phyloP scores from a whole-genome alignment of 1,140 invertebrate species.

The Leptestheria dahalacensis region DNA sequence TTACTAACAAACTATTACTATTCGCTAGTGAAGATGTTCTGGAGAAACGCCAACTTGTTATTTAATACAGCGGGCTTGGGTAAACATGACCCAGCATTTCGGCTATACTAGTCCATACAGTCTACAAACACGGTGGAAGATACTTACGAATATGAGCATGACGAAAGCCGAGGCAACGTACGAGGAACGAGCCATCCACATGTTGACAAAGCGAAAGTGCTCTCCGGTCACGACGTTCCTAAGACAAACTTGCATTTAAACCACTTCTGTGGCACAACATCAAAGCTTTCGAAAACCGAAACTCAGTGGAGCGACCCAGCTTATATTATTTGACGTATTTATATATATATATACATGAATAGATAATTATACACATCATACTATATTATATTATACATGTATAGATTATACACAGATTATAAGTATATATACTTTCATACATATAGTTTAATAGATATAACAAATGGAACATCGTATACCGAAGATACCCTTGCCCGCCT shows the following conservation, averaged over 20 bases:
- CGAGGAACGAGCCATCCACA: constrained; percentile 83
- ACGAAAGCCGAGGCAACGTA: constrained; percentile 90
- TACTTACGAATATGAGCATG: constrained; percentile 97
- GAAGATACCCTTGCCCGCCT: constrained; percentile 86
- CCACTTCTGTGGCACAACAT: neutral
- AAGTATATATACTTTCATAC: too few species aligned
- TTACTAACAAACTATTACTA: too few species aligned
- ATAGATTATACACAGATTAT: too few species aligned
- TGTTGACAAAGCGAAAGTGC: constrained; percentile 93
- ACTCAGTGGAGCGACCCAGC: neutral
- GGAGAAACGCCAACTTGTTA: too few species aligned
- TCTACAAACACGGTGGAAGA: constrained; percentile 1
- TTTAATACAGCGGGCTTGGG: too few species aligned
- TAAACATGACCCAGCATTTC: too few species aligned
- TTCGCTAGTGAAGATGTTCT: too few species aligned
- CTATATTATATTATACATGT: too few species aligned
- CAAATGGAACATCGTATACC: constrained; percentile 32
- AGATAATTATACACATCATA: too few species aligned
- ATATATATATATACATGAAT: neutral
- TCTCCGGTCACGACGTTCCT: constrained; percentile 97
- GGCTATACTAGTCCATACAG: too few species aligned
- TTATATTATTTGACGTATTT: neutral
- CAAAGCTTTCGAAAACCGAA: constrained; percentile 3
- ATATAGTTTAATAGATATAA: neutral
- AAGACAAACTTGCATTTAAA: too few species aligned